Evolutionary conservation across 2,113 vertebrate species (phyloP), one percentile per base, ranked within the genome.

Genomic region (Dolichallabes microphthalmus): DNA sequence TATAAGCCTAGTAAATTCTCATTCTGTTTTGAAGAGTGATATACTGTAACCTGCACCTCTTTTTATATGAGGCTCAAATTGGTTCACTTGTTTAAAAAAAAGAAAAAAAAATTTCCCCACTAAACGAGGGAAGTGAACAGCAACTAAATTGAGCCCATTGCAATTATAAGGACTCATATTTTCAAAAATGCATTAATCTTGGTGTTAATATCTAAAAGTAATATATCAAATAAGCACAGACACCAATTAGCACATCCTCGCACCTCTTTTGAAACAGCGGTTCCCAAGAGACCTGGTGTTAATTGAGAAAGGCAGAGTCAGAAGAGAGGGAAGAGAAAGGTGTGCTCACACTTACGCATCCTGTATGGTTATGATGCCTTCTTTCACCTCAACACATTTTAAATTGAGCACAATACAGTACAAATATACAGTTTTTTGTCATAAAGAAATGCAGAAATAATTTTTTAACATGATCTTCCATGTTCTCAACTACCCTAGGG

Each of bases 301-400:
- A 94, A 93, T 92, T 93, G 88, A 88, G 90, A 85, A 88, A 88
- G 69, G 85, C 32, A 14, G 87, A 92, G 84, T 64, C 79, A 77
- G 58, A 78, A 83, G 89, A 85, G 87, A 85, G 89, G 84, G 74
- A 85, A 92, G 90, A 91, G 88, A 90, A 91, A 91, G 91, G 91
- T 69, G 88, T 87, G 57, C 22, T 83, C 63, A 69, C 90, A 91
- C 92, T 93, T 8, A 92, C 90, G 93, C 90, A 92, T 93, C 91
- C 93, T 91, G 89, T 80, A 84, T 88, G 27, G 87, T 90, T 90
- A 92, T 90, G 91, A 15, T 87, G 86, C 90, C 86, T 91, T 92
- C 88, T 85, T 85, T 85, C 86, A 84, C 92, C 88, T 94, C 94
- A 94, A 93, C 92, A 93, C 92, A 89, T 93, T 93, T 92, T 60